Conservation (phyloP, 2,113 vertebrate species). For the Sakesphorus luctuosus region DNA sequence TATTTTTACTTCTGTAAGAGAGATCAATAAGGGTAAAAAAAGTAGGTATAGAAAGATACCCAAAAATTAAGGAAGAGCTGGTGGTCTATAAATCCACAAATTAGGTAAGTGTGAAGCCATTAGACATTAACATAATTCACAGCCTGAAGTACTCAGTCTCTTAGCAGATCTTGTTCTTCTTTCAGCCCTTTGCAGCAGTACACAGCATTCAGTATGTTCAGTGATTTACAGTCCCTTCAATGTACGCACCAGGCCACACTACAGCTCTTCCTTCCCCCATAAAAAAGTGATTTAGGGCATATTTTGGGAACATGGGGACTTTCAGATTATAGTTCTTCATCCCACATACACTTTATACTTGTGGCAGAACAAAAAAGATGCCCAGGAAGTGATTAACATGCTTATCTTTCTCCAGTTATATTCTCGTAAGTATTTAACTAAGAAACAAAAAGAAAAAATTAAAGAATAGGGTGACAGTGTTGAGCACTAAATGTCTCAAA, state of each 20-base stretch:
- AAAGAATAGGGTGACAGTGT: neutral
- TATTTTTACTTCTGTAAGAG: neutral
- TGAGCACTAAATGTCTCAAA: neutral
- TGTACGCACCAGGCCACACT: neutral
- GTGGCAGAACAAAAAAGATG: neutral
- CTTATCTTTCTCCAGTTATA: neutral
- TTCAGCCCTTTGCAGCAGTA: neutral
- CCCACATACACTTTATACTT: neutral
- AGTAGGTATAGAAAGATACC: neutral
- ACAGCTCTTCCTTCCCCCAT: neutral
- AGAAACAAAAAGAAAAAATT: neutral
- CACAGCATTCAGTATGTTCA: neutral
- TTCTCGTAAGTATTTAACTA: neutral
- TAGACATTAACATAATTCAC: neutral
- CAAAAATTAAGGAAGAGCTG: neutral
- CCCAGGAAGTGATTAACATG: neutral
- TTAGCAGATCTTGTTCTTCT: neutral
- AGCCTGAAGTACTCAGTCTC: neutral
- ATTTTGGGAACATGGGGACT: neutral
- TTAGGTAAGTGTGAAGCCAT: neutral
- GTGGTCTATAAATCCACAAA: neutral
- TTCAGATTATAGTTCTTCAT: neutral
- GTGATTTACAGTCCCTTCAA: neutral
- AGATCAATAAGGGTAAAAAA: neutral
- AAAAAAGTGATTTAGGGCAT: neutral